Percentiles rank a stretch among this genome's conserved stretches.
These are phyloP conservation scores for Climacteris rufus DNA, from an alignment of 2,113 vertebrate species.

Conservation along the genomic window DNA sequence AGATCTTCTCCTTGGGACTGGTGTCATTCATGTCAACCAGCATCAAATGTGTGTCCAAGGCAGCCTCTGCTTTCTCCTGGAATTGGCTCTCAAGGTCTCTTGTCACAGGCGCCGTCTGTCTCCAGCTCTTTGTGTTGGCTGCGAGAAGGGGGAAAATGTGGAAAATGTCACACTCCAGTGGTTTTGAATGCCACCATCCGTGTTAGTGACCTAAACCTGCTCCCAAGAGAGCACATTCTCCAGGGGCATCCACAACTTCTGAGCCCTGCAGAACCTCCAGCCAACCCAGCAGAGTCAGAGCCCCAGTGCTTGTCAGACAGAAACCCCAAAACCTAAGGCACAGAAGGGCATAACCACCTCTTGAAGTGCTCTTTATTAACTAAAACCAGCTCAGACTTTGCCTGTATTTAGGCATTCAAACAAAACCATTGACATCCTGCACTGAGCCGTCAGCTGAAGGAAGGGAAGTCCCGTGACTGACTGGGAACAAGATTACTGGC, in stretches of 20 bases:
- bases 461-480: neutral
- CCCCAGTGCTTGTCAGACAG: neutral
- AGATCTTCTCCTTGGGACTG: neutral
- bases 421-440: neutral
- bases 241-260: neutral
- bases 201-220: neutral
- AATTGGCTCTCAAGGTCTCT: neutral
- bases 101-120: accelerated
- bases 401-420: neutral
- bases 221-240: neutral
- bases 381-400: neutral
- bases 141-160: neutral
- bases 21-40: neutral
- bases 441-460: neutral
- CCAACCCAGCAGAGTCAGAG: neutral
- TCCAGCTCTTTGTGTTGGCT: neutral
- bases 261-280: neutral
- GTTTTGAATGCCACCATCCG: neutral
- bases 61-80: neutral
- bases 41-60: accelerated
- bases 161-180: neutral
- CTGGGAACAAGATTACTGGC: neutral
- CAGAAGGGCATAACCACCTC: neutral
- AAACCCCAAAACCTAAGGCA: neutral
- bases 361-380: neutral